Evolutionary conservation across 1,140 invertebrate species (phyloP).

Genomic region (Drosophila santomea): DNA sequence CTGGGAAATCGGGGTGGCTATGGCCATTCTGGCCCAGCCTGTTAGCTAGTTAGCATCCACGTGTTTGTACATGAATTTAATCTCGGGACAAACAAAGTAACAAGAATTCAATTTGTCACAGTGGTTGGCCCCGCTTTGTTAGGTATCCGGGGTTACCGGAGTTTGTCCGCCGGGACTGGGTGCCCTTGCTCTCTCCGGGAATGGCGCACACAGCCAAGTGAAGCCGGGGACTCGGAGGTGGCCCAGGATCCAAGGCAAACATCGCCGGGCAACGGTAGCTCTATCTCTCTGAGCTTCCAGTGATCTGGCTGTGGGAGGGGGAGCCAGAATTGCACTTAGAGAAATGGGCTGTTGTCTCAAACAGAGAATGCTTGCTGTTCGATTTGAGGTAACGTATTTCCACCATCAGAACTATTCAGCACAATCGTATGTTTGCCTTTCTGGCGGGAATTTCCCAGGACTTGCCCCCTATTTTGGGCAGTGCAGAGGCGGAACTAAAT

Average conservation of each 20-base stretch:
- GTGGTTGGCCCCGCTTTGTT: conserved; percentile 53
- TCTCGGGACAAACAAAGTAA: conserved; percentile 79
- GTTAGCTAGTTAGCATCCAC: conserved; percentile 65
- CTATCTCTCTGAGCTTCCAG: not conserved
- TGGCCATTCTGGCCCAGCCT: conserved; percentile 5
- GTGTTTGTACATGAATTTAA: conserved; percentile 74
- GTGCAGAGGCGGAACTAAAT: not conserved
- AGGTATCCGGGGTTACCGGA: conserved; percentile 15
- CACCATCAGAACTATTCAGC: no score
- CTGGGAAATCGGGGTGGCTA: conserved; percentile 14
- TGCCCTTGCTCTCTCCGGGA: not conserved
- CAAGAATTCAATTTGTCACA: conserved; percentile 84
- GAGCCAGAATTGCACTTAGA: not conserved
- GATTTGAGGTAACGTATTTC: not conserved
- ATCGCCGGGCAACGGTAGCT: conserved; percentile 34
- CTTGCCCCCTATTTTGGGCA: not conserved
- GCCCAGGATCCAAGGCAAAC: conserved; percentile 30
- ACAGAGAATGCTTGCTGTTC: no score
- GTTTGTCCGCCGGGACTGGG: conserved; percentile 6
- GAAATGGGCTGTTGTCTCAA: not conserved
- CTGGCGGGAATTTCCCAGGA: not conserved
- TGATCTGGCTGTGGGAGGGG: conserved; percentile 1
- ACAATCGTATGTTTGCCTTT: no score
- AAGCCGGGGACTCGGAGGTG: conserved; percentile 9
- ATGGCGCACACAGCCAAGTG: not conserved